These are phyloP conservation scores for Zosterops japonicus DNA, from an alignment of 2,113 vertebrate genomes.

Conservation along the genomic window DNA sequence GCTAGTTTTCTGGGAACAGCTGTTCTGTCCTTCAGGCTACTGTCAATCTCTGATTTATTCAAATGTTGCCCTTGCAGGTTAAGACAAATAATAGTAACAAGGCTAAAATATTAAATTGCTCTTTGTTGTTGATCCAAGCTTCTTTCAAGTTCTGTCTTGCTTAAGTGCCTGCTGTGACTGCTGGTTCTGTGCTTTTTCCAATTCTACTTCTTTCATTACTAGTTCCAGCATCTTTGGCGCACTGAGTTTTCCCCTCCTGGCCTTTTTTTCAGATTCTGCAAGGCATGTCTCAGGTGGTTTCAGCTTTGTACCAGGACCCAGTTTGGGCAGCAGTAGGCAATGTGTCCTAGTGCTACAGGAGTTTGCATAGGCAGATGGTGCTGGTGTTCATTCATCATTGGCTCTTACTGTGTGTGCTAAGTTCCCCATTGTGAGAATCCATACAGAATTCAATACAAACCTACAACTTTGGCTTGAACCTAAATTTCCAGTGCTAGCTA, in stretches of 20 bases:
- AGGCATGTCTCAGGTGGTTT: background rate
- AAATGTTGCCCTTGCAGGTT: background rate
- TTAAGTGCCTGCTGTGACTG: background rate
- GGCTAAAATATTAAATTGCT: background rate
- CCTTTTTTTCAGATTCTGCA: background rate
- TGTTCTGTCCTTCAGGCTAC: slow-evolving; percentile 34
- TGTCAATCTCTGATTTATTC: slow-evolving; percentile 5
- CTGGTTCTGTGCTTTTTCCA: background rate
- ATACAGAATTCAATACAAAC: background rate
- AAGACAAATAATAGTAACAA: background rate
- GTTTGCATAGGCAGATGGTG: rapidly evolving
- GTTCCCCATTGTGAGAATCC: background rate
- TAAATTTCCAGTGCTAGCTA: background rate
- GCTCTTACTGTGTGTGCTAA: rapidly evolving
- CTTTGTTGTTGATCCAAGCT: slow-evolving; percentile 28
- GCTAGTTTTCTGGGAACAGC: background rate
- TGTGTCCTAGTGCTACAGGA: background rate
- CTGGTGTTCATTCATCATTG: background rate
- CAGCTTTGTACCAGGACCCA: background rate
- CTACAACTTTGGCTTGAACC: background rate
- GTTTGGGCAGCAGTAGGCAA: background rate
- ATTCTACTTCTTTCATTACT: background rate
- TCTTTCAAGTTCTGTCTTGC: slow-evolving; percentile 40
- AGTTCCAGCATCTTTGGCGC: background rate
- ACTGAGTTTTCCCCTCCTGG: background rate